Evolutionary conservation across 2,113 vertebrate species (phyloP).

Genomic region (Ondatra zibethicus): DNA sequence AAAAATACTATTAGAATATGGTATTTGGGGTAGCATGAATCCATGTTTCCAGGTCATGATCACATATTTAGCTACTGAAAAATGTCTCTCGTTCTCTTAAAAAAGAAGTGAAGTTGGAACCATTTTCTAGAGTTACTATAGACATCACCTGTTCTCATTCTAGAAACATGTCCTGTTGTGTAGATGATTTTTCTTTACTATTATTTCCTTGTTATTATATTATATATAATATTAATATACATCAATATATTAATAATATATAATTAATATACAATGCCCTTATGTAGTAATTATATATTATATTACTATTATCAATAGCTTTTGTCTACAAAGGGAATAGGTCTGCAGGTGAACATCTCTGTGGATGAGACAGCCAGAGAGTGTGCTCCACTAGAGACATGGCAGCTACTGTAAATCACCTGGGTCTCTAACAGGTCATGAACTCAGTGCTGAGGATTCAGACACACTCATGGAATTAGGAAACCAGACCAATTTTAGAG

Average conservation of each 20-base stretch:
- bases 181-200: not conserved
- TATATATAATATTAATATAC: not conserved
- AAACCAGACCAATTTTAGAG: not conserved
- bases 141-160: not conserved
- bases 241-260: too few species aligned
- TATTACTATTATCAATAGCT: too few species aligned
- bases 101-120: not conserved
- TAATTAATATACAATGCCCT: too few species aligned
- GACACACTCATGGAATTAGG: not conserved
- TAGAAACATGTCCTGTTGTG: not conserved
- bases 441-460: not conserved
- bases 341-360: not conserved
- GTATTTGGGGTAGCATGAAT: not conserved
- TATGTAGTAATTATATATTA: too few species aligned
- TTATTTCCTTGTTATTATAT: too few species aligned
- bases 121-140: not conserved
- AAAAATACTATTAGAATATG: not conserved
- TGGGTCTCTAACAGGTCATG: not conserved
- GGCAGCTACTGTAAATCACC: not conserved
- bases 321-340: not conserved
- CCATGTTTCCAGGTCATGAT: not conserved
- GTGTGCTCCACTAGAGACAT: rapidly evolving
- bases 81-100: not conserved
- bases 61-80: not conserved
- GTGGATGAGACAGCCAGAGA: not conserved